Conservation (phyloP, 92 coral and sea anemone species). For the Phenganax subtilis region DNA sequence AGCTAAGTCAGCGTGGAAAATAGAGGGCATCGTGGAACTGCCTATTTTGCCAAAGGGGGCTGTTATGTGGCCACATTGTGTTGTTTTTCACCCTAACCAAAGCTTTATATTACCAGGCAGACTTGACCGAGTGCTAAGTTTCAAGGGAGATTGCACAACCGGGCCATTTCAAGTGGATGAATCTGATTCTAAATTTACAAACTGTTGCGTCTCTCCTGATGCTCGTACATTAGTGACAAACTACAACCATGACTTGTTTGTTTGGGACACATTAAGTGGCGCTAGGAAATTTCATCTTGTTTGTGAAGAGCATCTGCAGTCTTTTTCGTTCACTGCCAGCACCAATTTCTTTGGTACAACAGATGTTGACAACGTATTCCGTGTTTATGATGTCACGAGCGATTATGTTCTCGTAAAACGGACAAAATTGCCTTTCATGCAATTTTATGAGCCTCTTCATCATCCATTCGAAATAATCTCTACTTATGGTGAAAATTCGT, state of each 20-base stretch:
- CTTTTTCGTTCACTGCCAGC: slow-evolving; percentile 4
- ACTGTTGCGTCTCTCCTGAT: too few relatives aligned
- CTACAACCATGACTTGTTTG: not conserved
- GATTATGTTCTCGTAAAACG: not conserved
- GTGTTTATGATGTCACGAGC: not conserved
- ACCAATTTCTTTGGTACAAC: not conserved
- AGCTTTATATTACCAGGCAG: too few relatives aligned
- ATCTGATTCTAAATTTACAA: too few relatives aligned
- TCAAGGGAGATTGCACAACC: too few relatives aligned
- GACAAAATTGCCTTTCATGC: not conserved
- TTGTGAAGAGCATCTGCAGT: not conserved
- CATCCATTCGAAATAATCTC: not conserved
- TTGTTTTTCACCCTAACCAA: too few relatives aligned
- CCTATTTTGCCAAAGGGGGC: too few relatives aligned
- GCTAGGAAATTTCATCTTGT: not conserved
- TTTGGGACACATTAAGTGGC: not conserved
- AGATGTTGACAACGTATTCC: not conserved
- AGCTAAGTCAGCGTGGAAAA: too few relatives aligned
- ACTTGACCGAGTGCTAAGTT: too few relatives aligned
- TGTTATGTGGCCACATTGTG: too few relatives aligned
- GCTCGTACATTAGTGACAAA: not conserved
- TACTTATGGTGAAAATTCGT: not conserved
- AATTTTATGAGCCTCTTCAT: too few relatives aligned
- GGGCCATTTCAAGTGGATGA: too few relatives aligned
- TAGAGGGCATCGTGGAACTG: too few relatives aligned